These are phyloP conservation scores for Hippocampus comes DNA, from an alignment of 2,113 vertebrate genomes.

Conservation along the genomic window DNA sequence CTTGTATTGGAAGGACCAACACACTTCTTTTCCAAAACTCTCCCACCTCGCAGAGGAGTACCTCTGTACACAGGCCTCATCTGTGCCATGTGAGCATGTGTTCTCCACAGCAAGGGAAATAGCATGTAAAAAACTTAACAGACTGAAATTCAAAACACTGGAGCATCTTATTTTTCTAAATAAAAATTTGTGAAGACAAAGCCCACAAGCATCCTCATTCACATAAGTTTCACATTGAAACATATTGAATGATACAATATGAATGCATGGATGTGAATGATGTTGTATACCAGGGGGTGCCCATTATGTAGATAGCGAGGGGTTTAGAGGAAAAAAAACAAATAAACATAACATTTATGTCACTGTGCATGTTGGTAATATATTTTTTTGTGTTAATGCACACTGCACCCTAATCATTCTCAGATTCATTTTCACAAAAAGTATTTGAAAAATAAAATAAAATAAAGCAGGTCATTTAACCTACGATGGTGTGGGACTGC, in stretches of 20 bases:
- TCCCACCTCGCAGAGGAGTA: neutral
- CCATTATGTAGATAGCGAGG: too few species aligned
- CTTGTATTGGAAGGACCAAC: neutral
- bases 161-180: neutral
- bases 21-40: neutral
- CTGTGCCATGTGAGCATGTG: neutral
- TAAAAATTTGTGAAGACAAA: neutral
- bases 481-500: too few species aligned
- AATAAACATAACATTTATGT: too few species aligned
- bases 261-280: too few species aligned
- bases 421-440: neutral
- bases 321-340: too few species aligned
- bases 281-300: too few species aligned
- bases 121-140: neutral
- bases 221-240: neutral
- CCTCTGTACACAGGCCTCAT: neutral
- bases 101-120: neutral
- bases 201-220: neutral
- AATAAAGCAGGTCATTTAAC: too few species aligned
- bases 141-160: neutral
- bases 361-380: too few species aligned
- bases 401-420: neutral
- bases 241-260: too few species aligned
- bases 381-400: too few species aligned
- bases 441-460: too few species aligned